A percentile compares a stretch with the other conserved stretches of the same genome.
Evolutionary conservation across 2,797 vertebrate genomes (phyloP).

Genomic region (Myoxocephalus aenaeus): DNA sequence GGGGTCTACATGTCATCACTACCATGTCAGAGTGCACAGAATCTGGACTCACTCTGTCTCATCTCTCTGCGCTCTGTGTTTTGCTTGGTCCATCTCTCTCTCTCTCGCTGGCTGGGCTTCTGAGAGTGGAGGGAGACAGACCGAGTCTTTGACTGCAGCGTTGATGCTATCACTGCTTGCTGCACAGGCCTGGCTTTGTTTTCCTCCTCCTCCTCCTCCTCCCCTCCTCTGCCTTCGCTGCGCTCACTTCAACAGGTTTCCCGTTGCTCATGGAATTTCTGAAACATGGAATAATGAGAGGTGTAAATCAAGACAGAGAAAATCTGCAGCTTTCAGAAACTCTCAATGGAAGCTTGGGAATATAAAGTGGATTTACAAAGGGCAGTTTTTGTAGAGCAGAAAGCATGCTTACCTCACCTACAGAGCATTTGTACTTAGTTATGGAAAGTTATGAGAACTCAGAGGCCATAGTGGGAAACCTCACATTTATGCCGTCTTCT

Average conservation of each 20-base stretch:
- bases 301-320: conserved; percentile 66
- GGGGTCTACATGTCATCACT: conserved; percentile 51
- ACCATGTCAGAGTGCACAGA: conserved; percentile 32
- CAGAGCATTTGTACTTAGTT: conserved; percentile 8
- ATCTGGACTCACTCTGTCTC: conserved; percentile 53
- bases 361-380: conserved; percentile 35
- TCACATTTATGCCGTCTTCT: conserved; percentile 14
- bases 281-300: conserved; percentile 62
- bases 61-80: conserved; percentile 32
- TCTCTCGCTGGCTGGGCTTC: conserved; percentile 69
- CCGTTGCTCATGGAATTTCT: conserved; percentile 62
- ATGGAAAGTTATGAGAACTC: conserved; percentile 36
- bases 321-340: conserved; percentile 35
- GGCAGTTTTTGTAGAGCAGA: not conserved
- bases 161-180: conserved; percentile 71
- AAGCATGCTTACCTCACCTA: conserved; percentile 29
- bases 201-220: conserved; percentile 35
- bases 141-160: conserved; percentile 71
- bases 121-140: conserved; percentile 71
- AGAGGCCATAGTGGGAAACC: conserved; percentile 23
- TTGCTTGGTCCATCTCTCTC: conserved; percentile 9
- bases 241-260: conserved; percentile 60
- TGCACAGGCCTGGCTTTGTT: conserved; percentile 81
- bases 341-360: conserved; percentile 21
- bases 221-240: conserved; percentile 47